Evolutionary conservation across 2,797 vertebrate species (phyloP), one percentile per base, ranked within the genome.

Genomic region (Sebastes hopkinsi): DNA sequence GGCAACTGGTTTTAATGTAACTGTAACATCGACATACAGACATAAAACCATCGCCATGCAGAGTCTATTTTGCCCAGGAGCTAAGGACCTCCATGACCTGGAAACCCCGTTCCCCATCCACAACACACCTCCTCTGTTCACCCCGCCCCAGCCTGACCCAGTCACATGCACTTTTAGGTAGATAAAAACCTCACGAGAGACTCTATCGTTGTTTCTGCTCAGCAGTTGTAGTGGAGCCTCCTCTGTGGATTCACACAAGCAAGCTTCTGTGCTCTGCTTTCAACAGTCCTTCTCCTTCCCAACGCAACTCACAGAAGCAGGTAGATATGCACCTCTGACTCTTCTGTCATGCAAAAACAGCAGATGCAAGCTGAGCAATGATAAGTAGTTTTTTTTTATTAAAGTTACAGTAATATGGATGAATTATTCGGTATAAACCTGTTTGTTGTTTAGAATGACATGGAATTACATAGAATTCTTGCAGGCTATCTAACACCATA

Each of bases 141-240:
- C 61, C 42, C 80, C 83, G 67, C 79, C 88, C 77, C 75, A 69
- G 16, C 42, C 10, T 5, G 36, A 59, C 18, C 10, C 13, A 12
- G 79, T 90, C 84, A 91, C 81, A 77, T 82, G 85, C 1, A 6
- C 58, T 22, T 20, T 14, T 70, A 88, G 80, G 72, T 83, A 79
- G 78, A 91, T 83, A 90, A 79, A 88, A 84, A 65, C 66, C 64
- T 46, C 61, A 72, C 1, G 2, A 8, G 46, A 36, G n/a, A 62
- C 23, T 1, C 52, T 16, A 25, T 75, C 23, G 4, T 20, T 4
- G 16, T 1, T 55, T 82, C 16, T 20, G 56, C 29, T 74, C 62
- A 50, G 30, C 18, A 25, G 8, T 6, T 60, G 6, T 7, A 20
- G 58, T 3, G 54, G 20, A 67, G 32, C 25, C 7, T 70, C 12